Evolutionary conservation across 2,113 vertebrate species (phyloP).

Genomic region (Hyperopisus bebe): DNA sequence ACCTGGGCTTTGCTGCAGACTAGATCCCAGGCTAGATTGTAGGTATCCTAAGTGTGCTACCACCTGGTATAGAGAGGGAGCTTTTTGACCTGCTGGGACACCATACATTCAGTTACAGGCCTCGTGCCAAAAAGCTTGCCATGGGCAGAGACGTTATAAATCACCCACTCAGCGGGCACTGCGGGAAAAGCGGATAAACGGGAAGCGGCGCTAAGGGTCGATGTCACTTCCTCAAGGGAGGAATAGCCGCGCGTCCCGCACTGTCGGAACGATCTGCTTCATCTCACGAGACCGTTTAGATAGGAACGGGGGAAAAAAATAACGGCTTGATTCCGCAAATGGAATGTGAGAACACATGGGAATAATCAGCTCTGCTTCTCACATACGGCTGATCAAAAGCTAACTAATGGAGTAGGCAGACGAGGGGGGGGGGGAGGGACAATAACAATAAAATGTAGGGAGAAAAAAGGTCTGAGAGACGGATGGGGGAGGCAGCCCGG

Average conservation of each 20-base stretch:
- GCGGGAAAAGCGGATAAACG: not conserved
- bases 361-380: conserved; percentile 1
- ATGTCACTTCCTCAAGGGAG: not conserved
- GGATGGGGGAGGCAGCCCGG: not conserved
- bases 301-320: not conserved
- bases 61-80: not conserved
- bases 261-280: not conserved
- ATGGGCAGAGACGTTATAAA: not conserved
- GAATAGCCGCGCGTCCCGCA: not conserved
- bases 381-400: not conserved
- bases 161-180: not conserved
- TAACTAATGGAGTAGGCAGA: not conserved
- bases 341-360: not conserved
- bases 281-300: not conserved
- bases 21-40: not conserved
- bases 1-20: not conserved
- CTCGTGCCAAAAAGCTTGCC: not conserved
- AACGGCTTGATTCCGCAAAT: not conserved
- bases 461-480: not conserved
- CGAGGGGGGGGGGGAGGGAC: not conserved
- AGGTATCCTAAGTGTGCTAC: not conserved
- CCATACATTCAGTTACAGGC: not conserved
- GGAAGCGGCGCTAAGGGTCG: not conserved
- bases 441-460: not conserved
- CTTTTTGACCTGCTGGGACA: not conserved